phyloP scores from a whole-genome alignment of 2,113 vertebrate genomes.

The Boulengeromyrus knoepffleri region DNA sequence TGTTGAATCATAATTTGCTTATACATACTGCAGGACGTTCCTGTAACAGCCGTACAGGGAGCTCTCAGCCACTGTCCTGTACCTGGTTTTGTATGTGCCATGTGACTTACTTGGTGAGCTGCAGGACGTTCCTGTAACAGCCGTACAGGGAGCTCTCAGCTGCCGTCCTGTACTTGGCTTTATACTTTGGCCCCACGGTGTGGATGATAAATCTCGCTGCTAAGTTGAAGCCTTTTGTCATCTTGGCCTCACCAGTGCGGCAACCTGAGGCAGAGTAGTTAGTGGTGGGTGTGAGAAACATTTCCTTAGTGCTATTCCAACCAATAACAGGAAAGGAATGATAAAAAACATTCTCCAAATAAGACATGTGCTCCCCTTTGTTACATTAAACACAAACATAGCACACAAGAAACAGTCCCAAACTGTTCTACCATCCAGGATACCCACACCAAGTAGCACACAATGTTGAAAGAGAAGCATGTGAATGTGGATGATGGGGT shows the following conservation, averaged over 20 bases:
- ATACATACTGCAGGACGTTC: conserved; percentile 56
- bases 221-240: conserved; percentile 90
- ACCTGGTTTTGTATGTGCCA: not conserved
- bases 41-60: not conserved
- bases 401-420: not conserved
- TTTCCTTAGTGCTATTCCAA: not conserved
- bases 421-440: not conserved
- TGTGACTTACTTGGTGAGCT: conserved; percentile 73
- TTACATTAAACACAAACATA: not conserved
- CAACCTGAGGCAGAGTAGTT: conserved; percentile 63
- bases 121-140: conserved; percentile 90
- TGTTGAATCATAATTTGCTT: not conserved
- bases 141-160: conserved; percentile 91
- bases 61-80: conserved; percentile 76
- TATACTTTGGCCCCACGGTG: conserved; percentile 94
- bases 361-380: not conserved
- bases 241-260: conserved; percentile 88
- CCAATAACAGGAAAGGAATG: not conserved
- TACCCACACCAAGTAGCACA: not conserved
- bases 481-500: not conserved
- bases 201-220: conserved; percentile 92
- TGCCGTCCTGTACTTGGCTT: conserved; percentile 86
- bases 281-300: not conserved
- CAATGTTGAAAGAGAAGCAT: not conserved
- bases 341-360: not conserved